Evolutionary conservation across 2,888 invertebrate genomes (phyloP).

Genomic region (Lepidochitona cinerea): DNA sequence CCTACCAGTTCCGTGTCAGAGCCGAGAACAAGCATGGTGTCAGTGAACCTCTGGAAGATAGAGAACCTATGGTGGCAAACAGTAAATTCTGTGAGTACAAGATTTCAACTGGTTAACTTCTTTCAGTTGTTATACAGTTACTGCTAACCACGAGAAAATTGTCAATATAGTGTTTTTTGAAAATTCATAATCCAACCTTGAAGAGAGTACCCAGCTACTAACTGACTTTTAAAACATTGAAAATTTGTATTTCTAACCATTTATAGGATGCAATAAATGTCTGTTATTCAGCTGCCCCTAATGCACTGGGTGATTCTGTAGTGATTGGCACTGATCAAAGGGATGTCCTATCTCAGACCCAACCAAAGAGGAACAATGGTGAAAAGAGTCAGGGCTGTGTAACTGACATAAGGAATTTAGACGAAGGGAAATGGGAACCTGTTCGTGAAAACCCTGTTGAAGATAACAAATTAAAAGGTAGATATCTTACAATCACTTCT

Average conservation of each 20-base stretch:
- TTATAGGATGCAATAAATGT: too few species aligned
- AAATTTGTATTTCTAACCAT: too few species aligned
- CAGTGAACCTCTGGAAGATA: conserved; percentile 91
- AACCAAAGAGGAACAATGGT: conserved; percentile 94
- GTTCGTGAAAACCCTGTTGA: conserved; percentile 90
- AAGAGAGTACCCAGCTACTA: too few species aligned
- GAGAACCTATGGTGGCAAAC: conserved; percentile 91
- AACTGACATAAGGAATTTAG: conserved; percentile 81
- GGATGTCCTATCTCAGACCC: conserved; percentile 92
- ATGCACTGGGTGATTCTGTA: conserved; percentile 90
- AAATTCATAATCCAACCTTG: too few species aligned
- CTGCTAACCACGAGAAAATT: too few species aligned
- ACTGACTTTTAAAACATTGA: too few species aligned
- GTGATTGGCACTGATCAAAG: conserved; percentile 90
- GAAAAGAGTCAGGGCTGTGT: conserved; percentile 95
- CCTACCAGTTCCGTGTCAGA: conserved; percentile 95
- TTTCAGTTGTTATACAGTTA: too few species aligned
- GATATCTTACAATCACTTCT: too few species aligned
- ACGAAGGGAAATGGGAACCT: conserved; percentile 78
- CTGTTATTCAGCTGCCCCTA: conserved; percentile 83
- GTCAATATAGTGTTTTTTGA: too few species aligned
- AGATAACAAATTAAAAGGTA: conserved; percentile 82
- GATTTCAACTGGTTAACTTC: too few species aligned
- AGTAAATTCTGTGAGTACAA: conserved; percentile 89
- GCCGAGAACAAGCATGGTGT: conserved; percentile 99